Percentiles rank a stretch among this genome's conserved stretches.
Conservation (phyloP, 2,113 vertebrate genomes). For the Natator depressus region DNA sequence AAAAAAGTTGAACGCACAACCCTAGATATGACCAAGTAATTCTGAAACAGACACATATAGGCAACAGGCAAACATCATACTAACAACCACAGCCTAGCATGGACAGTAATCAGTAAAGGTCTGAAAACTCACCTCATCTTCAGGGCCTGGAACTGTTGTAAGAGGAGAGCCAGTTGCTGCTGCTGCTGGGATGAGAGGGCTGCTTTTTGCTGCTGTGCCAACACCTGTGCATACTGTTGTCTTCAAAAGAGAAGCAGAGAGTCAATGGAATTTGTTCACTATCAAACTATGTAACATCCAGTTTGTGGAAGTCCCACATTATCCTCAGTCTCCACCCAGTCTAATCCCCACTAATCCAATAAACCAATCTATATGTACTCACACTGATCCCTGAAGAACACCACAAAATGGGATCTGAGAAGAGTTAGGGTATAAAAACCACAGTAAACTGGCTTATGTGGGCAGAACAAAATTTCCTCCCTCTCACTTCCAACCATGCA, state of each 20-base stretch:
- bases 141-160: constrained; percentile 94
- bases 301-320: fast-evolving
- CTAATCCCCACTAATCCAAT: background rate
- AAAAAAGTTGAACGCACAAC: background rate
- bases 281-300: background rate
- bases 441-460: fast-evolving
- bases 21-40: background rate
- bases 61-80: background rate
- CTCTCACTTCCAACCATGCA: background rate
- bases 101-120: background rate
- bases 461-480: background rate
- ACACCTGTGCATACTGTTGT: constrained; percentile 94
- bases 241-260: constrained; percentile 77
- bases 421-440: background rate
- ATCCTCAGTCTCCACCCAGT: background rate
- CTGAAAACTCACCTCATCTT: constrained; percentile 89
- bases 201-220: constrained; percentile 95
- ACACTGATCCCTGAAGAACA: background rate
- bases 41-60: background rate
- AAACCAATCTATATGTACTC: fast-evolving
- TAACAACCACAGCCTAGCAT: background rate
- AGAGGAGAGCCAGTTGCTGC: constrained; percentile 92
- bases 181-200: constrained; percentile 93
- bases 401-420: background rate
- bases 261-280: constrained; percentile 21